Conservation (phyloP, 92 coral and sea anemone species). For the Heliopora coerulea region DNA sequence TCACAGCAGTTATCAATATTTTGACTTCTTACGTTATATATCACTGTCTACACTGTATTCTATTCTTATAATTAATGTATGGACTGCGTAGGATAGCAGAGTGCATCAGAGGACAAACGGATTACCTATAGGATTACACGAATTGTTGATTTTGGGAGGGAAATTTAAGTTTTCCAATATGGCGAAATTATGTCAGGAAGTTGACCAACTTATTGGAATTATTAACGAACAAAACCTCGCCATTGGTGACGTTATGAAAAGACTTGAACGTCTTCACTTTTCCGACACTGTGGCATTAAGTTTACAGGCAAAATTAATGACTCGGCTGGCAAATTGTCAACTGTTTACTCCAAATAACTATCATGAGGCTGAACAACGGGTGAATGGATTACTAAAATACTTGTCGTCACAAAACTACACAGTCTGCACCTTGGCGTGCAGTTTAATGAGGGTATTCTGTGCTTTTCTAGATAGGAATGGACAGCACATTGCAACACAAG, state of each 20-base stretch:
- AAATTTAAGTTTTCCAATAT: constrained; percentile 41
- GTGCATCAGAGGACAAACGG: too few relatives aligned
- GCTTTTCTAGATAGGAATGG: constrained; percentile 72
- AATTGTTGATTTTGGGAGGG: neutral
- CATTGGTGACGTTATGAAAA: constrained; percentile 69
- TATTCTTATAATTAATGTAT: too few relatives aligned
- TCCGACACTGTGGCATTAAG: constrained; percentile 44
- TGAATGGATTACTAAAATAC: constrained; percentile 77
- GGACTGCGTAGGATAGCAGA: too few relatives aligned
- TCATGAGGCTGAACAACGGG: constrained; percentile 80
- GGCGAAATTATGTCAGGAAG: neutral
- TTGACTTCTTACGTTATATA: too few relatives aligned
- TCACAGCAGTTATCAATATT: too few relatives aligned
- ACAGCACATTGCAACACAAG: constrained; percentile 84
- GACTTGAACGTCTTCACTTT: constrained; percentile 41
- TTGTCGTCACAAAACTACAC: constrained; percentile 66
- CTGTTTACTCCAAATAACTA: constrained; percentile 70
- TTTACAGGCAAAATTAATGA: constrained; percentile 66
- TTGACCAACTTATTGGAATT: neutral
- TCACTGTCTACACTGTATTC: too few relatives aligned
- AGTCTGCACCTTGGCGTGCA: constrained; percentile 80
- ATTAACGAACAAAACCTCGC: constrained; percentile 37
- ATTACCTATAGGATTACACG: neutral
- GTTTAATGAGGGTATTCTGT: constrained; percentile 75
- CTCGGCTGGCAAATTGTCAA: constrained; percentile 77